These are phyloP conservation scores for Rhinolophus sinicus DNA, from an alignment of 2,113 vertebrate species.

Conservation along the genomic window DNA sequence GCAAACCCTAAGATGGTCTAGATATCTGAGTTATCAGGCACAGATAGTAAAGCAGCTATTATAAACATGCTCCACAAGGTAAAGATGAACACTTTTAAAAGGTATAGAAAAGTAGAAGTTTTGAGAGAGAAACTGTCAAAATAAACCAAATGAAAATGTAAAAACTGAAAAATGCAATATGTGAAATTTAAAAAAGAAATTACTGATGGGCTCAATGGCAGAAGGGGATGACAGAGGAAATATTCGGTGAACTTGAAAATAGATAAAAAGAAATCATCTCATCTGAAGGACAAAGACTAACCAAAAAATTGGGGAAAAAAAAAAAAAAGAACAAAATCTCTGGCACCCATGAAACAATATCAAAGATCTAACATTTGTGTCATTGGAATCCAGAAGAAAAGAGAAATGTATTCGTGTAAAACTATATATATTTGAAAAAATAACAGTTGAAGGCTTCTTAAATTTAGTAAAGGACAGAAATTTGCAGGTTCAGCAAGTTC, in stretches of 20 bases:
- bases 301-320: background rate
- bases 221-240: background rate
- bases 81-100: background rate
- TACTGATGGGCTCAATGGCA: background rate
- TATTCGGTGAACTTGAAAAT: background rate
- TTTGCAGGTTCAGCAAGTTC: background rate
- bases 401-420: background rate
- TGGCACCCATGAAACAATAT: background rate
- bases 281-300: background rate
- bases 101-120: background rate
- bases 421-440: background rate
- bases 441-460: background rate
- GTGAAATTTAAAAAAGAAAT: background rate
- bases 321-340: background rate
- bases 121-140: slow-evolving; percentile 3
- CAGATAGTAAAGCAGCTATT: background rate
- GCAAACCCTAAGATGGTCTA: background rate
- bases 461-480: background rate
- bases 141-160: background rate
- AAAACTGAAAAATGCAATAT: background rate
- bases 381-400: background rate
- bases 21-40: background rate
- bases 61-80: background rate
- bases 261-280: background rate
- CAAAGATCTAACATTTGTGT: background rate